Percentiles rank a stretch among this genome's conserved stretches.
Evolutionary conservation across 2,797 vertebrate species (phyloP).

Genomic region (Chelon labrosus): DNA sequence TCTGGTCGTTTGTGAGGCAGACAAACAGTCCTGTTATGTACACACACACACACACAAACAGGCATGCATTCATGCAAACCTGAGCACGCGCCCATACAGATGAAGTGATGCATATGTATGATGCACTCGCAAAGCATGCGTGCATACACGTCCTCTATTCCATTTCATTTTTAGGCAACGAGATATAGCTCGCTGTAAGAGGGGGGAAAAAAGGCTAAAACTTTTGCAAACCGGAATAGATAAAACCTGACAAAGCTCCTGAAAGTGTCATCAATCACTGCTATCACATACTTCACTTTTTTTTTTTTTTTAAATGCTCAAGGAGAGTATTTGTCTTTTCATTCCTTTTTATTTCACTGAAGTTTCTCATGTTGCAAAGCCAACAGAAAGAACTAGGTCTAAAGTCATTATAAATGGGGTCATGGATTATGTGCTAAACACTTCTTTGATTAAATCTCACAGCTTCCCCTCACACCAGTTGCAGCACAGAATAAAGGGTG

Average conservation of each 20-base stretch:
- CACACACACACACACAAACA: constrained; percentile 6
- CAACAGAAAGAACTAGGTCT: neutral
- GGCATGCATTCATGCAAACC: constrained; percentile 22
- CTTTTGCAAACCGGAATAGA: constrained; percentile 12
- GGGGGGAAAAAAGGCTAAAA: no score
- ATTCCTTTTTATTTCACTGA: neutral
- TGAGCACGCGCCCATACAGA: neutral
- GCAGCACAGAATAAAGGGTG: neutral
- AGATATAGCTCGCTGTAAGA: constrained; percentile 13
- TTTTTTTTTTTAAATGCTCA: neutral
- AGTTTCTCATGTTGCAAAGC: neutral
- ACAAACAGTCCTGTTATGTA: constrained; percentile 43
- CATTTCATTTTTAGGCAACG: constrained; percentile 46
- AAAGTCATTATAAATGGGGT: neutral
- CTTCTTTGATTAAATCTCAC: neutral
- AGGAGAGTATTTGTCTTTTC: neutral
- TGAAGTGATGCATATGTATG: constrained; percentile 15
- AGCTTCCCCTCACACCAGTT: neutral
- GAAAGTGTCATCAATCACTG: constrained; percentile 22
- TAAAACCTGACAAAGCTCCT: constrained; percentile 27
- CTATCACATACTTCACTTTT: neutral
- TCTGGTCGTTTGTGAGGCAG: constrained; percentile 41
- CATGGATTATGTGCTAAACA: neutral
- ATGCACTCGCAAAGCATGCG: neutral
- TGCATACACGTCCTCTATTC: constrained; percentile 17